Percentiles rank a stretch among this genome's conserved stretches.
Evolutionary conservation across 2,797 vertebrate genomes (phyloP).

Genomic region (Dromococcyx pavoninus): DNA sequence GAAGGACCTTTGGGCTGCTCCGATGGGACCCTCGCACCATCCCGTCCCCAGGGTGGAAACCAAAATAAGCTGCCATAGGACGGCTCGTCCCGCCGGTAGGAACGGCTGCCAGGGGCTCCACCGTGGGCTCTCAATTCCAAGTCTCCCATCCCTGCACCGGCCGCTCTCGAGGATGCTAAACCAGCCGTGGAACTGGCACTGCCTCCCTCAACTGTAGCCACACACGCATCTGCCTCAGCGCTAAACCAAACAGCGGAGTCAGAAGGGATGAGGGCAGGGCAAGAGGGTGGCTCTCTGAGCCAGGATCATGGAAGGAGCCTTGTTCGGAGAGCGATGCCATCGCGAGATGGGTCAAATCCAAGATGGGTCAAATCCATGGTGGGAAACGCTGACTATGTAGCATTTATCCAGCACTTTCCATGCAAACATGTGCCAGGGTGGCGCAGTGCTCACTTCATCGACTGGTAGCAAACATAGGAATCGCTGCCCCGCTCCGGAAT

Average conservation of each 20-base stretch:
- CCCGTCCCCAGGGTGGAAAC: neutral
- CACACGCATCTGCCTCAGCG: conserved; percentile 41
- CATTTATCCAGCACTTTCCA: conserved; percentile 54
- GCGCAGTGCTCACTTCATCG: neutral
- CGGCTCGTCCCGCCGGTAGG: neutral
- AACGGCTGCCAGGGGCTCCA: neutral
- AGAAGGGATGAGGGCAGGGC: neutral
- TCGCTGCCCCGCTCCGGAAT: neutral
- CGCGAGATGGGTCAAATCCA: neutral
- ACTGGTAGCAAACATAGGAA: neutral
- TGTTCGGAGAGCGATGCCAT: neutral
- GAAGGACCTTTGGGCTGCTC: neutral
- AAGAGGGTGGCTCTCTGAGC: rapidly evolving
- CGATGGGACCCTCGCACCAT: neutral
- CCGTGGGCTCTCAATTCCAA: neutral
- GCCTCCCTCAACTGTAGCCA: conserved; percentile 5
- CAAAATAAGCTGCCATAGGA: neutral
- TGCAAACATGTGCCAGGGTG: neutral
- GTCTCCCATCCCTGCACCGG: neutral
- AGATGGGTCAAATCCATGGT: neutral
- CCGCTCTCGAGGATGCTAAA: neutral
- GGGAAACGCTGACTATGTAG: conserved; percentile 47
- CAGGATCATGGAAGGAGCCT: neutral
- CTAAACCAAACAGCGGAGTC: neutral
- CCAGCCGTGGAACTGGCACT: neutral